Conservation (phyloP, 2,113 vertebrate genomes). For the Brevimyrus niger region DNA sequence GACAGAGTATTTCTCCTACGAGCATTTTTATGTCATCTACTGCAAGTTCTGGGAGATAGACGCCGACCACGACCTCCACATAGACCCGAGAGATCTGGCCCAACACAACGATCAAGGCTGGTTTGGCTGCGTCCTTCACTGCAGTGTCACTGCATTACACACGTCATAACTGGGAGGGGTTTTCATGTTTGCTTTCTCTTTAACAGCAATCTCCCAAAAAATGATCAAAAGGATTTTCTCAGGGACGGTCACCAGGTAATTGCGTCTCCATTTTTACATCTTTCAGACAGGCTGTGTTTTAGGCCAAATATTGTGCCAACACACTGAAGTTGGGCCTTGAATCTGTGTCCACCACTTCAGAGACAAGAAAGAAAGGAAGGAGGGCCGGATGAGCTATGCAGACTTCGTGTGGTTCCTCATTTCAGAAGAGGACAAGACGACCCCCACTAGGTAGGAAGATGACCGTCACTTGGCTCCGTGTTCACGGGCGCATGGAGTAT, state of each 20-base stretch:
- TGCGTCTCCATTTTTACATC: background rate
- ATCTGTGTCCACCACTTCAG: slow-evolving; percentile 46
- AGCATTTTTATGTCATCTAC: slow-evolving; percentile 96
- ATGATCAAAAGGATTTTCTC: slow-evolving; percentile 94
- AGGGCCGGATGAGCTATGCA: slow-evolving; percentile 76
- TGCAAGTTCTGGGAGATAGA: slow-evolving; percentile 99
- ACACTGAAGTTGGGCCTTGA: background rate
- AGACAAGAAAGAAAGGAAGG: slow-evolving; percentile 66
- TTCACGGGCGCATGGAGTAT: background rate
- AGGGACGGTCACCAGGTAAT: slow-evolving; percentile 83
- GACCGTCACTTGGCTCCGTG: background rate
- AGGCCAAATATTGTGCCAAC: background rate
- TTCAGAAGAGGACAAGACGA: slow-evolving; percentile 93
- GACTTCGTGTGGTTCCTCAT: slow-evolving; percentile 97
- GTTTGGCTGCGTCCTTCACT: background rate
- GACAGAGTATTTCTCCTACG: slow-evolving; percentile 92
- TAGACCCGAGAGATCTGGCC: slow-evolving; percentile 79
- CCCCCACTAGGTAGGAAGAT: slow-evolving; percentile 72
- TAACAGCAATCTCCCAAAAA: slow-evolving; percentile 73
- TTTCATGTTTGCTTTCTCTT: slow-evolving; percentile 16
- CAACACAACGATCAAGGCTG: slow-evolving; percentile 86
- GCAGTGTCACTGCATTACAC: background rate
- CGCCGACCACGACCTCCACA: slow-evolving; percentile 87
- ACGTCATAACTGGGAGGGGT: background rate
- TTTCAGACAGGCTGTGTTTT: background rate